Evolutionary conservation across 2,797 vertebrate genomes (phyloP).

Genomic region (Danio kyathit): DNA sequence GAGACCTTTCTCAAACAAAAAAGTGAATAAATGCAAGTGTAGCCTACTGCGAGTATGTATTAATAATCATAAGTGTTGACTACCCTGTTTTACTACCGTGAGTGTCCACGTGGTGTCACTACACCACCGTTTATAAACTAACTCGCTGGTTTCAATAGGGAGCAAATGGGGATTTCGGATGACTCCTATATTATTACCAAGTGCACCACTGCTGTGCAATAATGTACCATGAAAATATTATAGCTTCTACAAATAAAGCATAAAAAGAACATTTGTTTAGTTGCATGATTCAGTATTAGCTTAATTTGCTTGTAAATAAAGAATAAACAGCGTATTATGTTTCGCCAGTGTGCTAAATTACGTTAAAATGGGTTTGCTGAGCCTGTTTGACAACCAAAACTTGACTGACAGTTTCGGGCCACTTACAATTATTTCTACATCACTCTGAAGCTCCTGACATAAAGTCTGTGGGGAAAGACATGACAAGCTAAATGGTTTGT

Average conservation of each 20-base stretch:
- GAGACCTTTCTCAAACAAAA: background rate
- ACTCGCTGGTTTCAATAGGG: background rate
- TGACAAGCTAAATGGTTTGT: background rate
- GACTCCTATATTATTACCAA: background rate
- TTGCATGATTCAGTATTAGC: background rate
- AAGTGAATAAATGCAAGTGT: background rate
- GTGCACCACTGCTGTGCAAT: background rate
- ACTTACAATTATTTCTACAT: slow-evolving; percentile 9
- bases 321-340: background rate
- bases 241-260: background rate
- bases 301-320: background rate
- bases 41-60: no score
- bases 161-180: background rate
- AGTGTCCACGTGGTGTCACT: background rate
- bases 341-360: background rate
- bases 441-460: background rate
- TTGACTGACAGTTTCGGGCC: slow-evolving; percentile 33
- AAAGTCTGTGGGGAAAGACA: background rate
- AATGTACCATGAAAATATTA: background rate
- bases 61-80: background rate
- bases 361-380: background rate
- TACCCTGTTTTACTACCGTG: background rate
- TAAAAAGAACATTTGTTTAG: background rate
- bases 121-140: background rate
- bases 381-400: slow-evolving; percentile 10